A percentile compares a stretch with the other conserved stretches of the same genome.
Conservation (phyloP, 2,888 invertebrate genomes). For the Belgica antarctica region DNA sequence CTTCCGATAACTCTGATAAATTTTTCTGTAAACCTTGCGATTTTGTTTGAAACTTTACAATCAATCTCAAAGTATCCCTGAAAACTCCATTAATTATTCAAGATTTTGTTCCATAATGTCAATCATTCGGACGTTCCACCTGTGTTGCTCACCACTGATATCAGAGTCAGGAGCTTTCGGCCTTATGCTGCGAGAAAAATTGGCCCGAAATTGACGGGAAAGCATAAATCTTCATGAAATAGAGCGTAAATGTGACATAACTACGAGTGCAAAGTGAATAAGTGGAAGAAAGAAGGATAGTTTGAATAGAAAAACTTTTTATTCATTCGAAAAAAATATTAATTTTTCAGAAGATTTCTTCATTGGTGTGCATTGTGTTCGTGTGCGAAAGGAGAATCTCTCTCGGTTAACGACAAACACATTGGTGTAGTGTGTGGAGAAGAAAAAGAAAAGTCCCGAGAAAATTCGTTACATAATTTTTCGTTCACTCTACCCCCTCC, state of each 20-base stretch:
- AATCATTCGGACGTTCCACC: too few species aligned
- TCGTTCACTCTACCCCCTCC: too few species aligned
- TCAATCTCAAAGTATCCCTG: too few species aligned
- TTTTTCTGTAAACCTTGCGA: too few species aligned
- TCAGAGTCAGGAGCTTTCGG: too few species aligned
- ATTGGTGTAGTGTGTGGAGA: neutral
- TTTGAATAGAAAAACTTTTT: conserved; percentile 12
- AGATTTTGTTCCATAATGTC: too few species aligned
- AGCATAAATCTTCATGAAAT: neutral
- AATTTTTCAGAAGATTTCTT: neutral
- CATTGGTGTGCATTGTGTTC: conserved; percentile 33
- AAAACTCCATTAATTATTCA: too few species aligned
- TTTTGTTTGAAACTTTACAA: too few species aligned
- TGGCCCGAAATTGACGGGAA: neutral
- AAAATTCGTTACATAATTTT: conserved; percentile 44
- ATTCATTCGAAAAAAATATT: conserved; percentile 4
- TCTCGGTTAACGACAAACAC: conserved; percentile 34
- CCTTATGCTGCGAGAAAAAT: too few species aligned
- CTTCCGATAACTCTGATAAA: too few species aligned
- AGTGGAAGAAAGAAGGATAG: conserved; percentile 12
- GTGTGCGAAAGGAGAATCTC: conserved; percentile 31
- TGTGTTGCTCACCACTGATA: too few species aligned
- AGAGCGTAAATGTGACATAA: conserved; percentile 34
- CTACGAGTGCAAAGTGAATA: conserved; percentile 10
- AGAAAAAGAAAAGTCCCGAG: conserved; percentile 34